These are phyloP conservation scores for Idaea straminata DNA, from an alignment of 2,888 invertebrate species.

Conservation along the genomic window DNA sequence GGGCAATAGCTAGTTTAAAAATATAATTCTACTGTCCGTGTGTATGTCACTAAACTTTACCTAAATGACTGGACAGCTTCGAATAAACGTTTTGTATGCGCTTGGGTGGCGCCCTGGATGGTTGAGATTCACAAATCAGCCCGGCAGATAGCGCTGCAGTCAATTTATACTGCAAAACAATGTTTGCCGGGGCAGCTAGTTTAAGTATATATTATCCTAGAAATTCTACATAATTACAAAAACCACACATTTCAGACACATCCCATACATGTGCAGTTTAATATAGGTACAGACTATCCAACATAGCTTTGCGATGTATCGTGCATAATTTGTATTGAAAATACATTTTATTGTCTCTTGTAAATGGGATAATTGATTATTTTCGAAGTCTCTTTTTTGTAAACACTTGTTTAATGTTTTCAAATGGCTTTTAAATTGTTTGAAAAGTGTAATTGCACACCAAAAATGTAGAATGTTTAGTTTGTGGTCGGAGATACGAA, in stretches of 20 bases:
- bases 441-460: neutral
- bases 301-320: conserved; percentile 1
- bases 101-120: too few relatives aligned
- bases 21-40: too few relatives aligned
- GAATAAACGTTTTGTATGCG: too few relatives aligned
- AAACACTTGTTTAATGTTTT: neutral
- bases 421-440: neutral
- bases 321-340: neutral
- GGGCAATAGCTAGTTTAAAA: too few relatives aligned
- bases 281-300: neutral
- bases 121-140: too few relatives aligned
- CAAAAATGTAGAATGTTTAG: neutral
- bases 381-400: neutral
- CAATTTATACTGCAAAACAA: too few relatives aligned
- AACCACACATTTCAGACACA: neutral
- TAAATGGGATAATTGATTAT: neutral
- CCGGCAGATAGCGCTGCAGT: too few relatives aligned
- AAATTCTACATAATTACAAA: neutral
- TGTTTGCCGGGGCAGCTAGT: too few relatives aligned
- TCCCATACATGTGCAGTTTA: neutral
- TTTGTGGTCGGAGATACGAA: neutral
- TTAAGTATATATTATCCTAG: too few relatives aligned
- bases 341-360: neutral
- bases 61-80: too few relatives aligned
- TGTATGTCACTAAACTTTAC: too few relatives aligned